These are phyloP conservation scores for Drosophila vallismaia DNA, from an alignment of 2,888 invertebrate species.

Conservation along the genomic window DNA sequence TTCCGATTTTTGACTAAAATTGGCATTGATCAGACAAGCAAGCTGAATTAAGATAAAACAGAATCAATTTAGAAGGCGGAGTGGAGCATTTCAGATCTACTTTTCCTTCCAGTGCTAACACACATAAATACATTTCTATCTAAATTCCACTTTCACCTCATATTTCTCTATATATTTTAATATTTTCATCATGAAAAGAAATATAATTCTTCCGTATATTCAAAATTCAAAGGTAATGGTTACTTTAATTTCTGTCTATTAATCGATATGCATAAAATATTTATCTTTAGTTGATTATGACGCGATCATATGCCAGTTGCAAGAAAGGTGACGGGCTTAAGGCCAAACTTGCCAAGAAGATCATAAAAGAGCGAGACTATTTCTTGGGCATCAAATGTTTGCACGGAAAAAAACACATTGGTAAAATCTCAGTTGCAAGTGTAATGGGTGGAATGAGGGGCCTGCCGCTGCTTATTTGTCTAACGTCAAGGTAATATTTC, in stretches of 20 bases:
- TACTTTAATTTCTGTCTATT: background rate
- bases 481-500: constrained; percentile 30
- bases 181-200: background rate
- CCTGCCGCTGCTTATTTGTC: constrained; percentile 27
- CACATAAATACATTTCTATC: background rate
- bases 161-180: background rate
- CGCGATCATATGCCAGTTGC: background rate
- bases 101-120: background rate
- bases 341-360: constrained; percentile 17
- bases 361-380: constrained; percentile 25
- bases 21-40: no score
- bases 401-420: constrained; percentile 30
- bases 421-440: constrained; percentile 21
- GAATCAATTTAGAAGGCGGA: background rate
- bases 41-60: background rate
- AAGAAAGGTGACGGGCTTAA: constrained; percentile 15
- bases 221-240: background rate
- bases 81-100: background rate
- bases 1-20: no score
- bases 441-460: constrained; percentile 47
- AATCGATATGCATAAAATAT: background rate
- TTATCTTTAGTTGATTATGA: background rate
- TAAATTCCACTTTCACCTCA: background rate
- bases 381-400: constrained; percentile 32
- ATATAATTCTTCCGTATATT: no score